Conservation (phyloP, 1,140 invertebrate species). For the Asbolus verrucosus region DNA sequence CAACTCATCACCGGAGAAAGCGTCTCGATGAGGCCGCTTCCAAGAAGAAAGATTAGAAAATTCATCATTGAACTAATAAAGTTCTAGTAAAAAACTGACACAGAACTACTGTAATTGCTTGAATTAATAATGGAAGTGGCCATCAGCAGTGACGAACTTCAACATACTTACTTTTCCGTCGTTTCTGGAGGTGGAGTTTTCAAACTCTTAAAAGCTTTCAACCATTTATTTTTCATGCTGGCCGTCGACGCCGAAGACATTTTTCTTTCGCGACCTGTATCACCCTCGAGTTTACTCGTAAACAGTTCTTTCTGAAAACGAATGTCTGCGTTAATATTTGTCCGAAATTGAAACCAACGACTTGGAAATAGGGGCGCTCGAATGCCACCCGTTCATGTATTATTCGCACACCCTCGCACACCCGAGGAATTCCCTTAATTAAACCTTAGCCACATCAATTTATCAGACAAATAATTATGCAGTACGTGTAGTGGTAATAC, state of each 20-base stretch:
- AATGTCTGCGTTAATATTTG: too few relatives aligned
- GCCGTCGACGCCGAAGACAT: constrained; percentile 86
- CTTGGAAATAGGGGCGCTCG: neutral
- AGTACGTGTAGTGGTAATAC: too few relatives aligned
- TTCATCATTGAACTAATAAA: constrained; percentile 2
- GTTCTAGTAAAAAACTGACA: constrained; percentile 33
- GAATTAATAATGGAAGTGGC: constrained; percentile 38
- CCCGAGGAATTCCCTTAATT: neutral
- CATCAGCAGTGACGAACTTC: constrained; percentile 22
- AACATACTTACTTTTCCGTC: constrained; percentile 70
- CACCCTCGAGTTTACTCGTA: constrained; percentile 71
- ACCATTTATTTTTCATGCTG: constrained; percentile 97
- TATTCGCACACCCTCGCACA: neutral
- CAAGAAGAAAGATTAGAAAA: constrained; percentile 17
- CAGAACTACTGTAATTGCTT: constrained; percentile 33
- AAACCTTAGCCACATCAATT: neutral
- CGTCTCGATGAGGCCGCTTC: constrained; percentile 2
- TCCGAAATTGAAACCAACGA: neutral
- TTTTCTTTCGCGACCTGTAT: constrained; percentile 83
- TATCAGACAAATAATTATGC: constrained; percentile 1
- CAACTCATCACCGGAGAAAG: neutral
- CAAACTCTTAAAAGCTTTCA: constrained; percentile 95
- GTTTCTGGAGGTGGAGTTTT: constrained; percentile 80
- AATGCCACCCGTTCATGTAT: neutral
- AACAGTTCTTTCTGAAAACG: constrained; percentile 89